phyloP scores from a whole-genome alignment of 2,888 invertebrate genomes.

The Eugnorisma glareosa region DNA sequence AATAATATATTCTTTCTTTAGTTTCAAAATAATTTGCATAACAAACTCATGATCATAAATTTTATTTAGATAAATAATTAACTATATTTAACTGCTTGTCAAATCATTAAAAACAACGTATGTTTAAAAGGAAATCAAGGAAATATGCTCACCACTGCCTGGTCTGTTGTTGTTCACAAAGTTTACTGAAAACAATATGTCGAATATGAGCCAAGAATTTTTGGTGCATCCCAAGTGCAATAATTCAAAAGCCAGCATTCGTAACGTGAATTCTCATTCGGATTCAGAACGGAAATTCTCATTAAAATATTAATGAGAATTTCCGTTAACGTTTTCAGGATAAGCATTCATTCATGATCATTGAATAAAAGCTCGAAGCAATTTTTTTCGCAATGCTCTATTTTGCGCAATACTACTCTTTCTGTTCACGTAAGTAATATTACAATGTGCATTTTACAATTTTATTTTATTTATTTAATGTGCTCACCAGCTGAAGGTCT shows the following conservation, averaged over 20 bases:
- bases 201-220: conserved; percentile 17
- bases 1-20: background rate
- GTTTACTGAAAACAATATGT: conserved; percentile 46
- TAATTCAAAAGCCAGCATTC: conserved; percentile 14
- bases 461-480: background rate
- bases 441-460: background rate
- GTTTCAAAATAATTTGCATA: background rate
- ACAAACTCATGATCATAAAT: background rate
- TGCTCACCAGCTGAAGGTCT: conserved; percentile 41
- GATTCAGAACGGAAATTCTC: too few relatives aligned
- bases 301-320: background rate
- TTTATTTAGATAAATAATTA: background rate
- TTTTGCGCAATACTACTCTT: too few relatives aligned
- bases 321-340: background rate
- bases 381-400: background rate
- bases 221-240: background rate
- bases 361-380: too few relatives aligned
- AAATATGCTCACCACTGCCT: conserved; percentile 26
- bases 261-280: conserved; percentile 2
- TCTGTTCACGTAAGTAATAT: background rate
- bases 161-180: conserved; percentile 39
- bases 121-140: background rate
- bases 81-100: background rate
- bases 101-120: background rate
- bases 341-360: background rate